phyloP scores from a whole-genome alignment of 1,140 invertebrate species.

The Drosophila parabipectinata region DNA sequence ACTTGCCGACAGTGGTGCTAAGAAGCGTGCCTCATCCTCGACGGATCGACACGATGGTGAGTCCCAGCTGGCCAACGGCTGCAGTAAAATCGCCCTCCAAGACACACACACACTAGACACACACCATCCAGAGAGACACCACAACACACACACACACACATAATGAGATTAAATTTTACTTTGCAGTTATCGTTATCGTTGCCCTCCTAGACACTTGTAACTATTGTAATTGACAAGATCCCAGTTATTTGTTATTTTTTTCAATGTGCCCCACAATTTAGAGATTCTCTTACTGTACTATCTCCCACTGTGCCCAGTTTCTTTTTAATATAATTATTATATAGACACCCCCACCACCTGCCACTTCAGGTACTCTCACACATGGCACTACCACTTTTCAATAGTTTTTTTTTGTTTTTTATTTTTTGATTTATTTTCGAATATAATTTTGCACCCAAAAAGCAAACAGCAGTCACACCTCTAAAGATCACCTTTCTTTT shows the following conservation, averaged over 20 bases:
- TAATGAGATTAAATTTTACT: slow-evolving; percentile 71
- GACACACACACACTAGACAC: slow-evolving; percentile 30
- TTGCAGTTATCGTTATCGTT: slow-evolving; percentile 74
- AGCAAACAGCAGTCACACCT: slow-evolving; percentile 38
- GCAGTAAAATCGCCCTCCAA: slow-evolving; percentile 12
- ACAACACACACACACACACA: slow-evolving; percentile 27
- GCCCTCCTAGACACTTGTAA: slow-evolving; percentile 46
- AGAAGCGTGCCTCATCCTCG: slow-evolving; percentile 92
- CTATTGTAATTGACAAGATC: slow-evolving; percentile 35
- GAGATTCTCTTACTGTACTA: slow-evolving; percentile 27
- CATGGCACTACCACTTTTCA: slow-evolving; percentile 17
- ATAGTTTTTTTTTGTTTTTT: slow-evolving; percentile 3
- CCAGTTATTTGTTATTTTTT: slow-evolving; percentile 30
- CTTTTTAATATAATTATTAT: slow-evolving; percentile 23
- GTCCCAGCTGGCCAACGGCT: slow-evolving; percentile 40
- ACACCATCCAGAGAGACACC: slow-evolving; percentile 26
- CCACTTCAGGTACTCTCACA: slow-evolving; percentile 2
- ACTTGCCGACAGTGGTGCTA: slow-evolving; percentile 90
- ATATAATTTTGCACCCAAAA: slow-evolving; percentile 42
- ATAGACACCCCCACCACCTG: slow-evolving; percentile 14
- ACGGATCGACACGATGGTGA: slow-evolving; percentile 90
- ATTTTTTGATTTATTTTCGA: slow-evolving; percentile 25
- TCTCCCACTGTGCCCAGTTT: slow-evolving; percentile 22
- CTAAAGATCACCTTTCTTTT: slow-evolving; percentile 40
- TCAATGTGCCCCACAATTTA: slow-evolving; percentile 19